Conservation (phyloP, 2,113 vertebrate genomes). For the Bubalus kerabau region DNA sequence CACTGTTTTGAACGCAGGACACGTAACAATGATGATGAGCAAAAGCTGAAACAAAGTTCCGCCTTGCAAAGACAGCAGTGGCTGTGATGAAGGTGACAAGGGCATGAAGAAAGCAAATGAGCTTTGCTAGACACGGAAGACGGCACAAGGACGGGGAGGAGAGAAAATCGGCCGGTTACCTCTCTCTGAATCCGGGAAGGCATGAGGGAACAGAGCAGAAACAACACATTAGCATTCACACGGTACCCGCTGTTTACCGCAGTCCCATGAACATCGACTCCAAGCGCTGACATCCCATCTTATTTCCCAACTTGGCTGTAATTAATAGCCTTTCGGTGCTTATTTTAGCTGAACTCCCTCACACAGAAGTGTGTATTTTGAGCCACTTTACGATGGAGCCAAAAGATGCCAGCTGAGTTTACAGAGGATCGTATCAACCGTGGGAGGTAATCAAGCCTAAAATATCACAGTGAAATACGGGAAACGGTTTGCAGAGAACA, state of each 20-base stretch:
- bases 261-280: not conserved
- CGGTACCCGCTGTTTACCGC: not conserved
- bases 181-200: constrained; percentile 90
- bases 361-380: constrained; percentile 72
- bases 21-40: not conserved
- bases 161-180: constrained; percentile 79
- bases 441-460: constrained; percentile 75
- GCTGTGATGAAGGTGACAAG: not conserved
- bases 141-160: constrained; percentile 47
- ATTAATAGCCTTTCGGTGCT: not conserved
- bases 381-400: constrained; percentile 72
- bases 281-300: not conserved
- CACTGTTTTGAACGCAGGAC: not conserved
- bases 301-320: constrained; percentile 29
- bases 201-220: constrained; percentile 83
- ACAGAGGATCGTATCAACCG: constrained; percentile 71
- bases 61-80: not conserved
- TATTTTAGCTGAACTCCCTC: constrained; percentile 65
- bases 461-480: constrained; percentile 72
- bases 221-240: constrained; percentile 76
- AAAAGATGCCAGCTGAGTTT: constrained; percentile 77
- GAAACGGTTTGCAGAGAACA: constrained; percentile 54
- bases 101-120: constrained; percentile 36
- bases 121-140: constrained; percentile 41
- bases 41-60: not conserved